Percentiles rank a stretch among this genome's conserved stretches.
These are phyloP conservation scores for Bos javanicus DNA, from an alignment of 2,113 vertebrate species.

Conservation along the genomic window DNA sequence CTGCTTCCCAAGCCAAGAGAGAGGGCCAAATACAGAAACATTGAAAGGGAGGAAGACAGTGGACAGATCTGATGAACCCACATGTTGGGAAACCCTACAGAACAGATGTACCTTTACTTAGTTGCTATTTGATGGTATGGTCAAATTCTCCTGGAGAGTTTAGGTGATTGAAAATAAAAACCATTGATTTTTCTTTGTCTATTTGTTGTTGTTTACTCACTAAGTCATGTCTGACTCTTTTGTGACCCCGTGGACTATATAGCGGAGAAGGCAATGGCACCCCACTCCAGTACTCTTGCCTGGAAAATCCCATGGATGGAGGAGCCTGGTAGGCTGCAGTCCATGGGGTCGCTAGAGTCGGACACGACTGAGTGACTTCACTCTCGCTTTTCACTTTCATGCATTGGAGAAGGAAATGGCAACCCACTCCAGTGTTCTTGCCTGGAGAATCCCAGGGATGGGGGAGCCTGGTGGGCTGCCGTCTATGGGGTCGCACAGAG, in stretches of 20 bases:
- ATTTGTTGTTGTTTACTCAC: neutral
- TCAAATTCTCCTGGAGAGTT: neutral
- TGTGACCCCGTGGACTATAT: neutral
- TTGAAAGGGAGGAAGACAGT: neutral
- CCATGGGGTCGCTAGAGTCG: fast-evolving
- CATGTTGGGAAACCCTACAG: neutral
- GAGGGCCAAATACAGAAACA: neutral
- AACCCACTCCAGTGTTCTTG: too few relatives aligned
- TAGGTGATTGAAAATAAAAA: neutral
- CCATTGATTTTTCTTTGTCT: neutral
- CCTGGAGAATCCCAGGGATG: too few relatives aligned
- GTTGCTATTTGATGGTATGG: neutral
- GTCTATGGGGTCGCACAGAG: too few relatives aligned
- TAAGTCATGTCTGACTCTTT: neutral
- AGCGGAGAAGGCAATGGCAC: neutral
- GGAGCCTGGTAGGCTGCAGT: too few relatives aligned
- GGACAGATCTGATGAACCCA: neutral
- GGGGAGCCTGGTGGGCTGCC: too few relatives aligned
- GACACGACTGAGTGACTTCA: fast-evolving
- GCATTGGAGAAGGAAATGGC: too few relatives aligned
- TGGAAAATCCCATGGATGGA: too few relatives aligned
- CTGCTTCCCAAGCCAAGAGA: neutral
- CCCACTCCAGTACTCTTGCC: too few relatives aligned
- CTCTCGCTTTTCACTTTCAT: too few relatives aligned
- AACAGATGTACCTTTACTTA: neutral